Percentiles rank a stretch among this genome's conserved stretches.
Conservation (phyloP, 2,888 invertebrate genomes). For the Synanthedon formicaeformis region DNA sequence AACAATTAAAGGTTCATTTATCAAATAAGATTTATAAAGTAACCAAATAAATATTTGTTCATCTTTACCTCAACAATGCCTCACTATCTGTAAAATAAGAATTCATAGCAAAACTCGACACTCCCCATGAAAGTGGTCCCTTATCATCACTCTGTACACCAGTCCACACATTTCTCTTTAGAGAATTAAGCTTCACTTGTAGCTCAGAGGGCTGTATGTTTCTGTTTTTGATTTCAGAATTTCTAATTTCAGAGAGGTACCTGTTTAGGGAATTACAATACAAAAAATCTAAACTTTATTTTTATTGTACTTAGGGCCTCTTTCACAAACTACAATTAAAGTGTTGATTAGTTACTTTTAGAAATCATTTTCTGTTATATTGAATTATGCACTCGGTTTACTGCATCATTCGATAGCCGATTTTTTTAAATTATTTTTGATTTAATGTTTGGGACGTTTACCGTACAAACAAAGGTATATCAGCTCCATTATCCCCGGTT, state of each 20-base stretch:
- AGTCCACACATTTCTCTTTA: constrained; percentile 82
- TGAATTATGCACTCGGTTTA: no score
- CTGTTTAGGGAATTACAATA: constrained; percentile 16
- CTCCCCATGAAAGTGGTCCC: constrained; percentile 77
- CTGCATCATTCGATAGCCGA: no score
- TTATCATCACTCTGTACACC: constrained; percentile 67
- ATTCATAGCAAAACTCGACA: constrained; percentile 68
- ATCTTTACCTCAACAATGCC: constrained; percentile 63
- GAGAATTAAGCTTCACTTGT: constrained; percentile 75
- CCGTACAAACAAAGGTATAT: no score
- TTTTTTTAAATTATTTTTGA: no score
- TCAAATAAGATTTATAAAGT: neutral
- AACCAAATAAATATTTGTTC: constrained; percentile 2
- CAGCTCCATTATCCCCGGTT: no score
- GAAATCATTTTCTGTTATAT: no score
- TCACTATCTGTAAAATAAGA: constrained; percentile 70
- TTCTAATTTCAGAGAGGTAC: constrained; percentile 50
- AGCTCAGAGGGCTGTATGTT: constrained; percentile 69
- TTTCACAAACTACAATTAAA: no score
- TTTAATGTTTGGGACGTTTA: no score
- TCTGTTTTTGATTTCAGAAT: constrained; percentile 41
- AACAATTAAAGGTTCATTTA: constrained; percentile 4
- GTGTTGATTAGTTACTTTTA: no score
- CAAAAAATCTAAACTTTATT: neutral
- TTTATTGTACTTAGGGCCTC: neutral